A percentile compares a stretch with the other conserved stretches of the same genome.
These are phyloP conservation scores for Rhinolophus sinicus DNA, from an alignment of 2,113 vertebrate species.

Conservation along the genomic window DNA sequence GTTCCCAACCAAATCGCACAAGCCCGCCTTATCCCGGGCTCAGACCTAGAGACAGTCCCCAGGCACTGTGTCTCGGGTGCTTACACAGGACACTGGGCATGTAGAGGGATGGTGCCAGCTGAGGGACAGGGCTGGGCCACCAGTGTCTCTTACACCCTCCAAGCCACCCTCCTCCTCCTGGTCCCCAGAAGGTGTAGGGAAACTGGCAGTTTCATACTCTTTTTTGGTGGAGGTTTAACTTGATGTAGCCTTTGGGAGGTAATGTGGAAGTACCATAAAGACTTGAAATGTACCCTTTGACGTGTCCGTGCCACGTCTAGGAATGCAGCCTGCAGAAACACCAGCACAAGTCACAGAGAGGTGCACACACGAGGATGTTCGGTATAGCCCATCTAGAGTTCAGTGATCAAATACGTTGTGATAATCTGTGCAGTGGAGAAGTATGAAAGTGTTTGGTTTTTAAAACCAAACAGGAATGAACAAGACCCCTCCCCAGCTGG, in stretches of 20 bases:
- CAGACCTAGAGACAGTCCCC: not conserved
- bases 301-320: not conserved
- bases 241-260: not conserved
- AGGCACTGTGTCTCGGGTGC: not conserved
- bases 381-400: not conserved
- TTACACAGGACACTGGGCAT: not conserved
- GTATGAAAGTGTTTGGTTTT: not conserved
- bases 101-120: not conserved
- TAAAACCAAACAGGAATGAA: not conserved
- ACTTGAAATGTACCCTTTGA: not conserved
- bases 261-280: not conserved
- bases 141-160: no score
- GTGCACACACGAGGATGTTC: accelerated
- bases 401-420: accelerated
- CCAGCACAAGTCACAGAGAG: not conserved
- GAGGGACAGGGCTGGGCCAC: not conserved
- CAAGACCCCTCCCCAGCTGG: not conserved
- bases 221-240: not conserved
- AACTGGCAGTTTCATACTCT: not conserved
- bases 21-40: not conserved
- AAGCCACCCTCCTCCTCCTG: not conserved
- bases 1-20: not conserved
- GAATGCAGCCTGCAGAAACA: not conserved
- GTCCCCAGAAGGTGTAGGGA: not conserved
- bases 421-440: not conserved